Evolutionary conservation across 2,888 invertebrate species (phyloP), one percentile per base, ranked within the genome.

Genomic region (Synanthedon vespiformis): DNA sequence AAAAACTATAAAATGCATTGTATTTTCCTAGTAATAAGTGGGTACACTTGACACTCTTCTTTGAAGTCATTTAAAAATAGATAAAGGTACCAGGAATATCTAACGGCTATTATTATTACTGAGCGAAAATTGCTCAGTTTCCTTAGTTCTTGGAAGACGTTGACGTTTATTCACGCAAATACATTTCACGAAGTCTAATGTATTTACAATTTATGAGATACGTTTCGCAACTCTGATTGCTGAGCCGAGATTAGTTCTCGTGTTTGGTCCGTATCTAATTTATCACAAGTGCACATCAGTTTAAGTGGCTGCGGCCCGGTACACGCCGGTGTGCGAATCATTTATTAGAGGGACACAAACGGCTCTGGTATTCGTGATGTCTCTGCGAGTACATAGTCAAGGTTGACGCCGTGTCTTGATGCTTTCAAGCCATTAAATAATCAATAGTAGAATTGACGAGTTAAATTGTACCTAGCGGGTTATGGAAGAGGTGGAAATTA

Each of bases 171-270:
- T 58, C 53, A 55, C 54, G 56, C 58, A 53, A 59, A 61, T 55
- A 65, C 58, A 61, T 64, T 62, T 57, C 58, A 61, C 57, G 54
- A 56, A 58, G 55, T 64, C 66, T 70, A 73, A 71, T 70, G 69
- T 63, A 68, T 66, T 70, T 73, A 72, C 69, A 68, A 77, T 76
- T 77, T 72, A 76, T 74, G 69, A 70, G 69, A 61, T 60, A 64
- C 60, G 71, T 83, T 84, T 81, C 80, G 80, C 77, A 84, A 85
- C 80, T 72, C 70, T 72, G 77, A 81, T 81, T 81, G 74, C 74
- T 63, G 68, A 68, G 68, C 68, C 67, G 64, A 77, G 77, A 79
- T 80, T 76, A 74, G 74, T 71, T 76, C 70, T 72, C 72, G 67
- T 72, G 66, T 74, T 60, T 59, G 66, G 64, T 61, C 75, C 76